Evolutionary conservation across 2,888 invertebrate genomes (phyloP), one percentile per base, ranked within the genome.

Genomic region (Noctua janthe): DNA sequence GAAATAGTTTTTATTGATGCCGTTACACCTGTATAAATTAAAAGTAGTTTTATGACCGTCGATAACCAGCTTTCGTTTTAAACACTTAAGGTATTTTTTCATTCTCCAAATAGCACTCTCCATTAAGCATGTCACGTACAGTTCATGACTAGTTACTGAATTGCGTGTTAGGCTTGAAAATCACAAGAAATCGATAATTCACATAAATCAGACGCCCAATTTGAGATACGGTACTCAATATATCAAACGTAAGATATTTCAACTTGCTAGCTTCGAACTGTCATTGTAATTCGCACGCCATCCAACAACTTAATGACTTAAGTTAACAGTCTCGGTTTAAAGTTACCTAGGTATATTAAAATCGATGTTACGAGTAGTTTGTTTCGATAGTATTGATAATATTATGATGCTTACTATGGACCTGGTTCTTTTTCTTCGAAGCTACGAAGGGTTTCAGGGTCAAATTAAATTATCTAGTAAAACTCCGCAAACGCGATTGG

Each of bases 171-270:
- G 39, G 54, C 47, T 76, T 76, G 69, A 76, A 81, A 76, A 76
- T 76, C 54, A 49, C 51, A 69, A 54, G 69, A 54, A 81, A 83
- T 83, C 69, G 83, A 62, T 80, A 80, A 70, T 62, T 83, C 62
- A 76, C 83, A 81, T 81, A 70, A 81, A 83, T 81, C 83, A 76
- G 17, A 54, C 54, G 39, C 51, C 67, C 47, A 62, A 83, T 70
- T 80, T 62, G 51, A 80, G 80, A 83, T 76, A 83, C 51, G 59
- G 35, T 51, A 23, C 76, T 76, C 67, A 83, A 80, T 80, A 62
- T 69, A 83, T 83, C 76, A 80, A 82, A 75, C n/a, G 20, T 80
- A 73, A 81, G 66, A 70, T 35, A 47, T 81, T 81, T 62, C 39
- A 83, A 80, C 43, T 82, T 82, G 59, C 67, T 47, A 54, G 67